Evolutionary conservation across 92 coral and sea anemone species (phyloP), one percentile per base, ranked within the genome.

Genomic region (Phymanthus crucifer): DNA sequence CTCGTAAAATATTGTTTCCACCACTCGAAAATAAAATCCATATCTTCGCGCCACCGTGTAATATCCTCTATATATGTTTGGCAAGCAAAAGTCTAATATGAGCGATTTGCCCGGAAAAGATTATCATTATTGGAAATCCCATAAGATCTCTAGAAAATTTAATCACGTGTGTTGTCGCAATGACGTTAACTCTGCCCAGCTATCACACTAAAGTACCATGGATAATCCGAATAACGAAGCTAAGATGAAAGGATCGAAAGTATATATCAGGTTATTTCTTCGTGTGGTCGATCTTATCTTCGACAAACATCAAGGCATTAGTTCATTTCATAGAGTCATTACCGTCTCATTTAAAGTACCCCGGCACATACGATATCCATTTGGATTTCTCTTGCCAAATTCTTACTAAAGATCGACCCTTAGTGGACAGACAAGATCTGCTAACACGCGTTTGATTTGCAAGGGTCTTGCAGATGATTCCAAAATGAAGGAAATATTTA

Each of bases 211-310:
- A 43, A 43, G 48, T 17, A 43, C 48, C 48, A 10, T 11, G 14
- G 48, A 7, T 43, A 54, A 54, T 54, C 27, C 64, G 8, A 45
- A 45, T 5, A 45, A 17, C 27, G 0, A 14, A 57, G 32, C 32
- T 24, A n/a, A 57, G 66, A 38, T 38, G 43, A 38, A 10, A 3
- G 6, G 66, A 57, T 57, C 7, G 66, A 21, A 23, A n/a, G n/a
- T 57, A 32, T 16, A 50, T 50, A 50, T 11, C 66, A 34, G 35
- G 14, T 61, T 61, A 61, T 13, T 24, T 61, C 68, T 24, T 29
- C 26, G 33, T 61, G 68, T 61, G 68, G 68, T 61, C 68, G 3
- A 61, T 27, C 68, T 61, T 61, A 61, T 61, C 68, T 29, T 34
- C 26, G 19, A 3, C 9, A 61, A 33, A 61, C 68, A 61, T 61